Evolutionary conservation across 2,113 vertebrate genomes (phyloP).

Genomic region (Leucoraja erinaceus): DNA sequence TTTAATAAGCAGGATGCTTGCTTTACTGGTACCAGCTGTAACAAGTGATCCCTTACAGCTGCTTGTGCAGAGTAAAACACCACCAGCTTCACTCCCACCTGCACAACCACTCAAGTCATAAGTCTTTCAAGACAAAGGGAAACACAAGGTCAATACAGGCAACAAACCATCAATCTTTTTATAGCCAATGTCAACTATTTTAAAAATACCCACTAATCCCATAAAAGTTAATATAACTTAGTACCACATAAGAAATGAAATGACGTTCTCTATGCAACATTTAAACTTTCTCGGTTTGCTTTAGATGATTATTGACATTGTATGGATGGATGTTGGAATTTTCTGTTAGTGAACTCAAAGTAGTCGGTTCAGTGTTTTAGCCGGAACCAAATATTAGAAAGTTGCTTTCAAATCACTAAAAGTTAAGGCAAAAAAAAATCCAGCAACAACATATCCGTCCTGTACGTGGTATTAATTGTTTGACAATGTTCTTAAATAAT

Average conservation of each 20-base stretch:
- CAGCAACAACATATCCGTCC: neutral
- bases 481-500: neutral
- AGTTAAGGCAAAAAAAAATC: neutral
- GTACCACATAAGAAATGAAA: neutral
- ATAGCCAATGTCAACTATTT: neutral
- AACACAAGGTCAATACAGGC: neutral
- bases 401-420: neutral
- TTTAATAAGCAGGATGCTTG: conserved; percentile 19
- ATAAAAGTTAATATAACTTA: neutral
- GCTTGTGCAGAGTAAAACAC: neutral
- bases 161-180: neutral
- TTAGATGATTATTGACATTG: neutral
- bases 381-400: neutral
- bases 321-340: neutral
- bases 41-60: neutral
- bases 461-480: neutral
- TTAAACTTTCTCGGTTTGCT: neutral
- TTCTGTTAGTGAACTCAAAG: neutral
- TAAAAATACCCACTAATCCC: neutral
- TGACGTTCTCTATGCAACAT: neutral
- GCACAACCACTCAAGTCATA: neutral
- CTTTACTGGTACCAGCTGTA: conserved; percentile 1
- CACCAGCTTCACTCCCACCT: neutral
- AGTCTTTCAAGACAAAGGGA: neutral
- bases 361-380: neutral